Evolutionary conservation across 2,888 invertebrate genomes (phyloP).

Genomic region (Lysandra bellargus): DNA sequence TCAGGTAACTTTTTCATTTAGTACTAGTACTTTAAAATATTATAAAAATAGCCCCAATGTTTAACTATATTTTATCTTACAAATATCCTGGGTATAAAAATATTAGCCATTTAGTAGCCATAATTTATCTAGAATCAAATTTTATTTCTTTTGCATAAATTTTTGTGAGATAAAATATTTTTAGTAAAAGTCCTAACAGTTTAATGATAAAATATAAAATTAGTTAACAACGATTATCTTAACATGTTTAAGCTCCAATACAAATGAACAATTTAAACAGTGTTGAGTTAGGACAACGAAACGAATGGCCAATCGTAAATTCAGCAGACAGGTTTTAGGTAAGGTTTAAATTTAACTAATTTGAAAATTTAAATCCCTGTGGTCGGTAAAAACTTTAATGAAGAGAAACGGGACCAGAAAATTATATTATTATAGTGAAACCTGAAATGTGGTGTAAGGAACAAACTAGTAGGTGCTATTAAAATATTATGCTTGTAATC

Average conservation of each 20-base stretch:
- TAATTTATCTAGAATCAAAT: no score
- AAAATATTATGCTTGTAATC: neutral
- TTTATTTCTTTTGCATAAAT: no score
- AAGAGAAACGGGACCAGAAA: conserved; percentile 33
- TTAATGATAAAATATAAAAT: neutral
- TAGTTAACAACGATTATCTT: neutral
- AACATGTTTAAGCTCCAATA: conserved; percentile 24
- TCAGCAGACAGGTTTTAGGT: conserved; percentile 38
- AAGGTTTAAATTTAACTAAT: conserved; percentile 40
- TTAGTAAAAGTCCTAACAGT: neutral
- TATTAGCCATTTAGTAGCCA: no score
- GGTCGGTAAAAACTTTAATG: conserved; percentile 38
- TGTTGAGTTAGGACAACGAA: conserved; percentile 34
- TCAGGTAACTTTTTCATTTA: no score
- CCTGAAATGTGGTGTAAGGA: neutral
- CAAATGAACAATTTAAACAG: conserved; percentile 31
- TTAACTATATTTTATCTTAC: no score
- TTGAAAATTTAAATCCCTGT: conserved; percentile 38
- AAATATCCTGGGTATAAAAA: no score
- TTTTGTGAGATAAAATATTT: neutral
- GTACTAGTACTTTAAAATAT: no score
- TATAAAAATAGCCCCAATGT: no score
- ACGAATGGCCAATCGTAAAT: conserved; percentile 40
- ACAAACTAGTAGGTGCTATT: neutral
- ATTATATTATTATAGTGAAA: conserved; percentile 12